Evolutionary conservation across 2,888 invertebrate genomes (phyloP).

Genomic region (Oscheius sp.): DNA sequence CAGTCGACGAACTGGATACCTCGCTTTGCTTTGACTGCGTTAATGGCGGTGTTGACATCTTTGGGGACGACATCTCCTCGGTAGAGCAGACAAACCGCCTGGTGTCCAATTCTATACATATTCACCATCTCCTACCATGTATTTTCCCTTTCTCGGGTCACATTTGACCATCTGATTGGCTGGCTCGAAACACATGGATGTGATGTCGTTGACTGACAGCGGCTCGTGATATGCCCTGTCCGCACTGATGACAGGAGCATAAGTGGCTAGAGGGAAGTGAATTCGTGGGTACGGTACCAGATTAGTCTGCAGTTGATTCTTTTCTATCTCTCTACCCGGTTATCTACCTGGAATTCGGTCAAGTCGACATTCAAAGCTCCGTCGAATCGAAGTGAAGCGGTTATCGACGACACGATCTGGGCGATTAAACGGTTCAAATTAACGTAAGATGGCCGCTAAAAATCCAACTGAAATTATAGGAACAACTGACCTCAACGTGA

Average conservation of each 20-base stretch:
- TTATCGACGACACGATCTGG: conserved; percentile 84
- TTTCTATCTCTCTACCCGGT: not conserved
- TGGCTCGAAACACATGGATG: conserved; percentile 81
- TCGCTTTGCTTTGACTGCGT: conserved; percentile 69
- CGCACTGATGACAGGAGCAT: conserved; percentile 71
- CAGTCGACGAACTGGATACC: conserved; percentile 80
- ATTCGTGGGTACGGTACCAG: conserved; percentile 87
- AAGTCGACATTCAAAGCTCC: conserved; percentile 77
- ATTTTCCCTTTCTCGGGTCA: conserved; percentile 73
- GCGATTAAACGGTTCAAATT: conserved; percentile 92
- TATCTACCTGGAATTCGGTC: conserved; percentile 75
- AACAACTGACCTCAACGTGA: conserved; percentile 71
- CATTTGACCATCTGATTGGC: conserved; percentile 91
- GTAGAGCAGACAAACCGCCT: conserved; percentile 96
- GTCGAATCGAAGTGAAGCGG: conserved; percentile 77
- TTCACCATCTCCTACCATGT: conserved; percentile 42
- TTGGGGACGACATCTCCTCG: conserved; percentile 91
- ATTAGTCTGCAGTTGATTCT: conserved; percentile 74
- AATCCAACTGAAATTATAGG: not conserved
- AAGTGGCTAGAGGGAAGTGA: conserved; percentile 85
- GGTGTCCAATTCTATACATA: conserved; percentile 29
- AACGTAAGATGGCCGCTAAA: conserved; percentile 82
- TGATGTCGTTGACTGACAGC: conserved; percentile 81
- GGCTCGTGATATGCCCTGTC: conserved; percentile 61
- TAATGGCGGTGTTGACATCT: conserved; percentile 68